Evolutionary conservation across 2,113 vertebrate species (phyloP).

Genomic region (Mola mola): DNA sequence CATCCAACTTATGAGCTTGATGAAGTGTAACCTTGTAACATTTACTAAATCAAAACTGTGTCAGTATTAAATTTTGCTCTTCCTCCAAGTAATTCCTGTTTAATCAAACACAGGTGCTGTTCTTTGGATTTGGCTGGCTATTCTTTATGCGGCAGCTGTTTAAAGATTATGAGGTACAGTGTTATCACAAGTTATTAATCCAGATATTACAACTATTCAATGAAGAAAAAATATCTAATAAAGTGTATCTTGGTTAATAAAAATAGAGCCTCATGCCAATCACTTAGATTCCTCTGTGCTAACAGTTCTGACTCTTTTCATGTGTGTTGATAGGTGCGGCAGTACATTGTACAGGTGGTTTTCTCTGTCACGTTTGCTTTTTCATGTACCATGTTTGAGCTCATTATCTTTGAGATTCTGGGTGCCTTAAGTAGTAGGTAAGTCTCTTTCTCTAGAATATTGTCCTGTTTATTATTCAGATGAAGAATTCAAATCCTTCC

Average conservation of each 20-base stretch:
- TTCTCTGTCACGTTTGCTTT: slow-evolving; percentile 98
- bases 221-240: too few species aligned
- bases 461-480: background rate
- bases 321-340: slow-evolving; percentile 85
- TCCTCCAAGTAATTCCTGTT: background rate
- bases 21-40: too few species aligned
- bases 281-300: background rate
- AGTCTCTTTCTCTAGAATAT: slow-evolving; percentile 35
- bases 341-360: slow-evolving; percentile 96
- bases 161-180: slow-evolving; percentile 95
- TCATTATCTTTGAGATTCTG: slow-evolving; percentile 99
- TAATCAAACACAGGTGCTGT: slow-evolving; percentile 84
- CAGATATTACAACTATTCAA: background rate
- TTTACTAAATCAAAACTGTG: background rate
- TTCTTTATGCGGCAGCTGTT: slow-evolving; percentile 98
- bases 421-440: slow-evolving; percentile 94
- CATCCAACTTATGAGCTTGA: too few species aligned
- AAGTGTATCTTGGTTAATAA: too few species aligned
- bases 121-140: slow-evolving; percentile 98
- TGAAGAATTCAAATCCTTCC: background rate
- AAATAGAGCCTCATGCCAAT: too few species aligned
- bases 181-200: background rate
- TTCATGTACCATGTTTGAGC: slow-evolving; percentile 99
- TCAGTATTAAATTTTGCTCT: background rate
- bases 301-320: background rate